Base-by-base conservation (phyloP, 2,113 vertebrate species). In the Phaethon lepturus region DNA sequence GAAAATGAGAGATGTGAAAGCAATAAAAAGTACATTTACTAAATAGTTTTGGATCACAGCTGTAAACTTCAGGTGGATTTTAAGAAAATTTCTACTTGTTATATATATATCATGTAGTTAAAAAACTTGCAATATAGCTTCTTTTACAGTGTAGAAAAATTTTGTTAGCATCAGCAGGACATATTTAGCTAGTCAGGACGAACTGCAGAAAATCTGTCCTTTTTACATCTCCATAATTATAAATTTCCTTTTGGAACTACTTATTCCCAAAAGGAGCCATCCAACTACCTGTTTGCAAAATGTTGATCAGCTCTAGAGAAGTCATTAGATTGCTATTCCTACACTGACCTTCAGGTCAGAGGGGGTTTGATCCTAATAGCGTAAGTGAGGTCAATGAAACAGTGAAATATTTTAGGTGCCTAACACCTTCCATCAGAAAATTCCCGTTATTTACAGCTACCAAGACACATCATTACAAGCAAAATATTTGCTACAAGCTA, bases 381-480 rank as follows among this genome's bases (percentile, higher is more conserved):
- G 31, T 69, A 66, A 96, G 55, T 67, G 83, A 97, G 40, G 95
- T 68, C 74, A 95, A 58, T 80, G 72, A 63, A 95, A 58, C 33
- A 42, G 38, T 89, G 93, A 93, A 84, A 92, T 93, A 91, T 85
- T 94, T 96, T 35, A 72, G 63, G 64, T 67, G 69, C n/a, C 13
- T n/a, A 89, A 35, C 25, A 82, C 24, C 13, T 93, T 95, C 88
- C 58, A 96, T 88, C 69, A 90, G 79, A 82, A 96, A 97, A 93
- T 86, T 92, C 60, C 52, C 97, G 60, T 42, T 95, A 56, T 97
- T 96, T 95, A 60, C 86, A 94, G 44, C 63, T 93, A 94, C 91
- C 59, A 93, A 95, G 95, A 63, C 28, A 86, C 85, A 95, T 91
- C 8, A 93, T 90, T 96, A 50, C 72, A 95, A 87, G 59, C 17